These are phyloP conservation scores for Ichneumoninae sp. DNA, from an alignment of 2,888 invertebrate species.

Conservation along the genomic window DNA sequence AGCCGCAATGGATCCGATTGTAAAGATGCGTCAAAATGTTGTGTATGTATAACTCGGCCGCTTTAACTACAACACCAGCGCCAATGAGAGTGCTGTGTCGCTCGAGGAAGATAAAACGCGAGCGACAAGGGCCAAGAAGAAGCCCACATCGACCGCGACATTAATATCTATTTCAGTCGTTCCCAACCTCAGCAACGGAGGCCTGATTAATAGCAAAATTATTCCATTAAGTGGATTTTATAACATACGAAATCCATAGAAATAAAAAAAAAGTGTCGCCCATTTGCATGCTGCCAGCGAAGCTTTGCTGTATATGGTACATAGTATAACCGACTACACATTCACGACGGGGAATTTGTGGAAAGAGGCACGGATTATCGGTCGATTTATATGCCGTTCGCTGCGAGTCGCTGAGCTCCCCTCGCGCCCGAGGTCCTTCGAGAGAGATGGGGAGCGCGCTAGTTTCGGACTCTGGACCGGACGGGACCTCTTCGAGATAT, in stretches of 20 bases:
- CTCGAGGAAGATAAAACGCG: conserved; percentile 1
- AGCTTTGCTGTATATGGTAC: conserved; percentile 49
- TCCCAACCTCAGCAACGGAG: conserved; percentile 63
- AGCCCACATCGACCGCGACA: not conserved
- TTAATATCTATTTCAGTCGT: conserved; percentile 40
- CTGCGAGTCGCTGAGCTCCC: conserved; percentile 28
- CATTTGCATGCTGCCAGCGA: conserved; percentile 78
- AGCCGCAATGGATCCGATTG: conserved; percentile 7
- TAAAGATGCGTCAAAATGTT: not conserved
- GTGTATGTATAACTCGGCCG: not conserved
- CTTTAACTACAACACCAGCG: not conserved
- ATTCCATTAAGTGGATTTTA: conserved; percentile 78
- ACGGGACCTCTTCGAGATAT: conserved; percentile 24
- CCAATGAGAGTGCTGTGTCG: not conserved
- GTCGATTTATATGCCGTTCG: conserved; percentile 75
- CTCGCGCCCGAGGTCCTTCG: conserved; percentile 29
- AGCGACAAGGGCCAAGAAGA: conserved; percentile 1
- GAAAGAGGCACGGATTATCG: conserved; percentile 72
- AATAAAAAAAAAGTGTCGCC: conserved; percentile 69
- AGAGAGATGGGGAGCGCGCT: conserved; percentile 37
- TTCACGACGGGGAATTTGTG: conserved; percentile 27
- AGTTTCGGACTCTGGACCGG: conserved; percentile 31
- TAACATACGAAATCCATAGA: conserved; percentile 71
- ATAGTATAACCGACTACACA: not conserved
- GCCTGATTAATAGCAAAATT: conserved; percentile 81